These are phyloP conservation scores for Ambastaia sidthimunki DNA, from an alignment of 2,797 vertebrate genomes.

Conservation along the genomic window DNA sequence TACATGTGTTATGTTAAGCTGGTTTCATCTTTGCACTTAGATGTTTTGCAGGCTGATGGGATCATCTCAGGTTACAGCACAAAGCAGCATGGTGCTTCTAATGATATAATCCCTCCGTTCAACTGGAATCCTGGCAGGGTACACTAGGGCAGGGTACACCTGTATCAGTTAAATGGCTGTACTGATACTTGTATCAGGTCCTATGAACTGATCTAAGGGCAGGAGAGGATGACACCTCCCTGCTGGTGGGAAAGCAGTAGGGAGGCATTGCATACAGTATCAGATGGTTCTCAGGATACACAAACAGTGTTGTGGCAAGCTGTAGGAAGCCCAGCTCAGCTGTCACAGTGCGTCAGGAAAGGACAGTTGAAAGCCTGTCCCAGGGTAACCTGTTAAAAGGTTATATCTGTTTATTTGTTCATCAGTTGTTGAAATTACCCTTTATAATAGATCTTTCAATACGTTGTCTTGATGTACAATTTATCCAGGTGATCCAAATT, in stretches of 20 bases:
- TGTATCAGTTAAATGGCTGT: constrained; percentile 49
- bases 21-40: constrained; percentile 36
- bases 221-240: constrained; percentile 35
- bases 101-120: constrained; percentile 21
- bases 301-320: constrained; percentile 45
- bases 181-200: constrained; percentile 3
- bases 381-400: constrained; percentile 26
- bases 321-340: constrained; percentile 33
- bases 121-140: background rate
- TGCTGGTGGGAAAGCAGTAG: constrained; percentile 53
- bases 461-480: no score
- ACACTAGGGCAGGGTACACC: constrained; percentile 31
- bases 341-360: constrained; percentile 37
- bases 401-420: background rate
- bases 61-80: constrained; percentile 41
- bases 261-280: constrained; percentile 38
- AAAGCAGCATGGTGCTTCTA: constrained; percentile 28
- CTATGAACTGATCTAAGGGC: constrained; percentile 38
- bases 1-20: constrained; percentile 43
- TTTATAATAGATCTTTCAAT: no score
- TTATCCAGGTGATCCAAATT: no score
- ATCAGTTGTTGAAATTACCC: background rate
- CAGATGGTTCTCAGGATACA: constrained; percentile 50
- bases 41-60: constrained; percentile 43
- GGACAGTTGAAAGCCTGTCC: constrained; percentile 28